Conservation (phyloP, 2,888 invertebrate genomes). For the Scrobipalpa costella region DNA sequence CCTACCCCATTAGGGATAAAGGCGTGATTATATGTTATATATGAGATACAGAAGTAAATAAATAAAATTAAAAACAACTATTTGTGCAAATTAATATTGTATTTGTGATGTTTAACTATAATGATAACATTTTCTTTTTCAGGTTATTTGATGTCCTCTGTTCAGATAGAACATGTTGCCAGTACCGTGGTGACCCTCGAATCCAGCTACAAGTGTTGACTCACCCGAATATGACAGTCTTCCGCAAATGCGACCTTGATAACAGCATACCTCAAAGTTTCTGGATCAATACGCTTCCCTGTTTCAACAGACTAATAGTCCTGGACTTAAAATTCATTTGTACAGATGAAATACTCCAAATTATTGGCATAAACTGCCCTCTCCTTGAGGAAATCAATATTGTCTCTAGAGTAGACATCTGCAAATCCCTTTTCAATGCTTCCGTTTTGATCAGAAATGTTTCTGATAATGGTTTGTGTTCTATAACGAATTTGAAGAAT, state of each 20-base stretch:
- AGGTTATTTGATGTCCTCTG: constrained; percentile 79
- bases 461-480: constrained; percentile 68
- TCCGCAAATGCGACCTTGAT: constrained; percentile 74
- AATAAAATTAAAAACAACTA: background rate
- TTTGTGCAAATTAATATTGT: background rate
- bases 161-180: constrained; percentile 69
- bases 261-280: constrained; percentile 67
- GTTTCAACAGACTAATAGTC: constrained; percentile 62
- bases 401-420: constrained; percentile 73
- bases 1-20: too few relatives aligned
- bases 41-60: background rate
- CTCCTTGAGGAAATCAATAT: constrained; percentile 73
- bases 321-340: constrained; percentile 77
- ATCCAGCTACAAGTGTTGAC: constrained; percentile 68
- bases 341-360: constrained; percentile 74
- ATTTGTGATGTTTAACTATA: too few relatives aligned
- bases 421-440: constrained; percentile 73
- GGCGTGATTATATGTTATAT: too few relatives aligned
- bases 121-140: constrained; percentile 51
- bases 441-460: constrained; percentile 73
- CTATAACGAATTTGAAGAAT: constrained; percentile 63
- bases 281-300: constrained; percentile 66
- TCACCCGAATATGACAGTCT: constrained; percentile 71
- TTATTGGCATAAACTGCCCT: constrained; percentile 63
- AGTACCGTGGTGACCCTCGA: constrained; percentile 69